These are phyloP conservation scores for Rhinichthys klamathensis DNA, from an alignment of 2,113 vertebrate species.

Conservation along the genomic window DNA sequence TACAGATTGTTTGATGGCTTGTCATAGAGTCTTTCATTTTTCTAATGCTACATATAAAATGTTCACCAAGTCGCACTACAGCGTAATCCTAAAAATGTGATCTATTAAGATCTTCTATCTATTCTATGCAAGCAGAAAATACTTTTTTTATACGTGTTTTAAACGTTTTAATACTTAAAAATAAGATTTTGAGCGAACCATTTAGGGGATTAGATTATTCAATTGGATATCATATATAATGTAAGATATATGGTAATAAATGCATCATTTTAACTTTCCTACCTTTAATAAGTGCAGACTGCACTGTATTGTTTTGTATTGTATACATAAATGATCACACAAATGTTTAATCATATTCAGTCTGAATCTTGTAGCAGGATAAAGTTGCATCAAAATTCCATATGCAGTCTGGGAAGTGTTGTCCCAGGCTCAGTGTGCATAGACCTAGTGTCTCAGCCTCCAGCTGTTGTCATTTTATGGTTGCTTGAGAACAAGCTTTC, in stretches of 20 bases:
- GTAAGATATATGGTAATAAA: no score
- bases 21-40: constrained; percentile 58
- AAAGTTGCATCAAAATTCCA: not conserved
- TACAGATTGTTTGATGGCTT: constrained; percentile 64
- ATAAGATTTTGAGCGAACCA: no score
- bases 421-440: constrained; percentile 12
- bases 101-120: not conserved
- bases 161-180: no score
- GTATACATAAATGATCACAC: not conserved
- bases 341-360: not conserved
- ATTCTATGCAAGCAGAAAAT: no score
- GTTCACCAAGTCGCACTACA: not conserved
- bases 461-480: constrained; percentile 42
- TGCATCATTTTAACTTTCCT: not conserved
- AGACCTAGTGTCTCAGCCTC: constrained; percentile 22
- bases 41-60: not conserved
- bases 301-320: not conserved
- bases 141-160: no score
- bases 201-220: no score
- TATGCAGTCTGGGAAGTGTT: not conserved
- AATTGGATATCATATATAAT: no score
- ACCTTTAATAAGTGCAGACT: not conserved
- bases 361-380: not conserved
- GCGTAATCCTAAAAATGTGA: not conserved
- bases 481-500: constrained; percentile 17